Percentiles rank a stretch among this genome's conserved stretches.
phyloP scores from a whole-genome alignment of 2,888 invertebrate species.

The Heliconius aoede region DNA sequence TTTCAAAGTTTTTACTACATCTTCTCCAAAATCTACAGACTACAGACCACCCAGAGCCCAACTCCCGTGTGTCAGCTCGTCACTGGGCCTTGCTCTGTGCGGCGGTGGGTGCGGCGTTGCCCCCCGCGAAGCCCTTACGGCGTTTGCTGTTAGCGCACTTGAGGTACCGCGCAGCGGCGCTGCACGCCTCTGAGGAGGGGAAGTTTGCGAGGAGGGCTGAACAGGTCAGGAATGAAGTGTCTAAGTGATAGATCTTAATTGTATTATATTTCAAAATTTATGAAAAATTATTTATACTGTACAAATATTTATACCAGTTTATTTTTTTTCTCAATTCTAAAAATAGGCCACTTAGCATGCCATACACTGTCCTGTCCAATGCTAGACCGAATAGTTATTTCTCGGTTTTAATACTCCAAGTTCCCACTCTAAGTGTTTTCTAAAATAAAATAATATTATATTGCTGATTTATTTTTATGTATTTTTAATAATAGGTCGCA shows the following conservation, averaged over 20 bases:
- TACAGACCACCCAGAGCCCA: slow-evolving; percentile 95
- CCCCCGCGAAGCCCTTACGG: slow-evolving; percentile 92
- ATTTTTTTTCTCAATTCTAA: no score
- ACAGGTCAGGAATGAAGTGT: slow-evolving; percentile 75
- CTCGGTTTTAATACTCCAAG: no score
- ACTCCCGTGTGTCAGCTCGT: slow-evolving; percentile 92
- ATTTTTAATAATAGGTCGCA: no score
- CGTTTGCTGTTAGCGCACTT: slow-evolving; percentile 95
- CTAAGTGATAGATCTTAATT: no score
- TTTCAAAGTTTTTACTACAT: neutral
- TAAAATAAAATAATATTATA: slow-evolving; percentile 52
- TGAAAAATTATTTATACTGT: no score
- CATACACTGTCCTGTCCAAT: no score
- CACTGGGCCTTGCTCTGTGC: slow-evolving; percentile 94
- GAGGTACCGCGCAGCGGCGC: slow-evolving; percentile 93
- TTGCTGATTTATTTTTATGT: no score
- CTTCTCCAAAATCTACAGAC: slow-evolving; percentile 81
- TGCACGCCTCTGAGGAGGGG: slow-evolving; percentile 94
- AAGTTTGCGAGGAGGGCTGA: slow-evolving; percentile 97
- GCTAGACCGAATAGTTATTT: no score
- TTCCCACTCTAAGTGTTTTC: no score
- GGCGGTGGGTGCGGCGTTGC: slow-evolving; percentile 87
- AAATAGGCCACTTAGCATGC: no score
- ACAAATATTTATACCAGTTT: no score
- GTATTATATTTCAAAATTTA: no score